These are phyloP conservation scores for Apodemia zela DNA, from an alignment of 2,888 invertebrate species.

Conservation along the genomic window DNA sequence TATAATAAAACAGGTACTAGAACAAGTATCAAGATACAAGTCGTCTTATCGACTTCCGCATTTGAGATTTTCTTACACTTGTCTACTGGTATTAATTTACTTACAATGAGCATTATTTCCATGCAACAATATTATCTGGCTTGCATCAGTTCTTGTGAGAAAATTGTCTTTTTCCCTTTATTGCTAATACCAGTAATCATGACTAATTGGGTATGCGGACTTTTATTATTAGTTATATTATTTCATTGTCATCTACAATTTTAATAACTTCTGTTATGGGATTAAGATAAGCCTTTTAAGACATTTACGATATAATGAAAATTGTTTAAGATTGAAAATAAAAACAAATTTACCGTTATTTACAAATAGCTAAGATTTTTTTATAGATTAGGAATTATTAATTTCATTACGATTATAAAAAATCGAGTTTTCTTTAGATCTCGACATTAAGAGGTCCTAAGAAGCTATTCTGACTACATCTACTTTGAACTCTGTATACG, in stretches of 20 bases:
- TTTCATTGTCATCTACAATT: conserved; percentile 6
- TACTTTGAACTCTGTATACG: no score
- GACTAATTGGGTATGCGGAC: conserved; percentile 19
- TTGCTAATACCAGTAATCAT: conserved; percentile 18
- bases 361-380: no score
- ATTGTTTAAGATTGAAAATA: no score
- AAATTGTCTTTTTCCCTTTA: conserved; percentile 35
- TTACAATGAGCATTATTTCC: conserved; percentile 28
- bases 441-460: no score
- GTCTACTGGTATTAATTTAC: conserved; percentile 17
- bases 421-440: no score
- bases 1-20: conserved; percentile 9
- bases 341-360: no score
- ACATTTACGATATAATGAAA: no score
- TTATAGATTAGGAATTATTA: no score
- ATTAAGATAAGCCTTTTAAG: not conserved
- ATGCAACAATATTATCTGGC: conserved; percentile 33
- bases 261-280: not conserved
- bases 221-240: conserved; percentile 5
- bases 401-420: no score
- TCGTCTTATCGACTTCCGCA: conserved; percentile 19
- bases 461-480: no score
- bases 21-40: conserved; percentile 16
- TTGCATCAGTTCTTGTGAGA: conserved; percentile 34
- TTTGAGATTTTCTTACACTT: conserved; percentile 21